Conservation (phyloP, 2,888 invertebrate species). For the Drosophila lutescens region DNA sequence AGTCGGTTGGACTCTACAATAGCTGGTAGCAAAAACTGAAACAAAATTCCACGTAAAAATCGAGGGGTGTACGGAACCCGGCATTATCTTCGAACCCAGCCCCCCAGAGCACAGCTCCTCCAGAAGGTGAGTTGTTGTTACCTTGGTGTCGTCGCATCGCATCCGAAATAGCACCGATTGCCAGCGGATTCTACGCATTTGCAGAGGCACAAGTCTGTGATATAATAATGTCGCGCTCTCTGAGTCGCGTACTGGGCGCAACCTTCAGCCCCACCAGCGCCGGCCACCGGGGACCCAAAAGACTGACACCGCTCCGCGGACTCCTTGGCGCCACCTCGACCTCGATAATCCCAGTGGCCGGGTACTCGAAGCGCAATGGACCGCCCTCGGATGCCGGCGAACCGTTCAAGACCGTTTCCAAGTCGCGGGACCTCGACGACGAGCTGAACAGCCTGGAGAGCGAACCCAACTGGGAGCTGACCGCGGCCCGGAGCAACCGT, state of each 20-base stretch:
- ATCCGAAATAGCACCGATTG: slow-evolving; percentile 16
- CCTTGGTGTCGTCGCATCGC: neutral
- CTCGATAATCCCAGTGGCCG: slow-evolving; percentile 18
- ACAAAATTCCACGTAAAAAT: slow-evolving; percentile 27
- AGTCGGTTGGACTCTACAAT: neutral
- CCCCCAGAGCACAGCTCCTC: neutral
- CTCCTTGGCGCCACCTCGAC: neutral
- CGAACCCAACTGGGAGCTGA: slow-evolving; percentile 88
- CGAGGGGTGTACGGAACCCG: neutral
- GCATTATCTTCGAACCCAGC: neutral
- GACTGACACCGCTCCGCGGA: slow-evolving; percentile 3
- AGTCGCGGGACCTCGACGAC: slow-evolving; percentile 69
- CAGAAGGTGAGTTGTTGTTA: slow-evolving; percentile 14
- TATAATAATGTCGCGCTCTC: slow-evolving; percentile 72
- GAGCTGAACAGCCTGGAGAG: slow-evolving; percentile 77
- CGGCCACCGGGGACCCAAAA: slow-evolving; percentile 1
- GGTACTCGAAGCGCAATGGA: slow-evolving; percentile 64
- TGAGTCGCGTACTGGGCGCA: slow-evolving; percentile 57
- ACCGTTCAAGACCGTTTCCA: slow-evolving; percentile 58
- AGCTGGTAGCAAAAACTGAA: neutral
- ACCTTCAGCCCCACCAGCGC: slow-evolving; percentile 20
- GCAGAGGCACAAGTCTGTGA: slow-evolving; percentile 53
- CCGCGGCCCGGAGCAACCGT: slow-evolving; percentile 88
- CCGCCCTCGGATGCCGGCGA: slow-evolving; percentile 51
- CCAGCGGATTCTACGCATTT: slow-evolving; percentile 46